phyloP scores from a whole-genome alignment of 2,113 vertebrate species.

The Apistogramma diplotaenia region DNA sequence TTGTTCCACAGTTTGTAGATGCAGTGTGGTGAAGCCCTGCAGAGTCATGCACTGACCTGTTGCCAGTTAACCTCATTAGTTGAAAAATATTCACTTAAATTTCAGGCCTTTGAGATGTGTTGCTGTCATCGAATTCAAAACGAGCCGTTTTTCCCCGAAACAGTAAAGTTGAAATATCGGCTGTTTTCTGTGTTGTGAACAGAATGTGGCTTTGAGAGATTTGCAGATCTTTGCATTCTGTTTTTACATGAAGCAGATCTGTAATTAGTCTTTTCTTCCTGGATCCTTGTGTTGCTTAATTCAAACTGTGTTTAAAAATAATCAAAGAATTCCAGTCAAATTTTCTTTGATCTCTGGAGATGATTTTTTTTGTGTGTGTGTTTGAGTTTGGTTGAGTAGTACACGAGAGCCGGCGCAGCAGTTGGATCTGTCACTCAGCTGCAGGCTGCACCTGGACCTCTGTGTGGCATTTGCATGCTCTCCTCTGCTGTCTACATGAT shows the following conservation, averaged over 20 bases:
- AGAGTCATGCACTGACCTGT: neutral
- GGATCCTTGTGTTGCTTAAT: no score
- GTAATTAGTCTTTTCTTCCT: neutral
- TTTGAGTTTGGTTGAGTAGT: neutral
- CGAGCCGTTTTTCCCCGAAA: neutral
- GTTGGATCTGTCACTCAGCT: neutral
- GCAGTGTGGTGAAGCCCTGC: neutral
- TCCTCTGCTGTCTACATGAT: neutral
- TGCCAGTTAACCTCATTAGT: neutral
- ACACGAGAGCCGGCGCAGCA: neutral
- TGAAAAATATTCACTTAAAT: neutral
- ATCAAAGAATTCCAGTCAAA: no score
- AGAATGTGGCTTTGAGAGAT: neutral
- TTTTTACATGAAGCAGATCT: neutral
- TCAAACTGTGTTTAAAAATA: neutral
- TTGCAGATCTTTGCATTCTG: neutral
- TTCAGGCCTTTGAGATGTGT: neutral
- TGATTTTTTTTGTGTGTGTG: neutral
- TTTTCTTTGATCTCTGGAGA: neutral
- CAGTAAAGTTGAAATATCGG: neutral
- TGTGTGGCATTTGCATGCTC: rapidly evolving
- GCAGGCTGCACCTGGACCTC: neutral
- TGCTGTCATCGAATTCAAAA: neutral
- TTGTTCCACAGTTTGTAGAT: rapidly evolving
- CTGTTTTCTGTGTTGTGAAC: neutral